A percentile compares a stretch with the other conserved stretches of the same genome.
Evolutionary conservation across 2,797 vertebrate species (phyloP).

Genomic region (Pampus argenteus): DNA sequence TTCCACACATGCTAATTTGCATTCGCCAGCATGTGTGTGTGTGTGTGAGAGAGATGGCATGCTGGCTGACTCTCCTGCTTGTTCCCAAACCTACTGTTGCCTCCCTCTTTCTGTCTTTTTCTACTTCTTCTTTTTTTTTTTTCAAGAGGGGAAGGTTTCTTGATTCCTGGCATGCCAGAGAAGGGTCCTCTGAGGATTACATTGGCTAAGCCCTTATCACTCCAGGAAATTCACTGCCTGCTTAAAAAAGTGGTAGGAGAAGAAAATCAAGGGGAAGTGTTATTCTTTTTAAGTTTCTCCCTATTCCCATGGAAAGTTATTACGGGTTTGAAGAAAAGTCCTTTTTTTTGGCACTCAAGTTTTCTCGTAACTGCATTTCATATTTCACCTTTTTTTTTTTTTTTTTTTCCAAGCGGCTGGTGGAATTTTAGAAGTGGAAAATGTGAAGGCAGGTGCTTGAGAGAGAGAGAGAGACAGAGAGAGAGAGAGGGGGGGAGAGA

Average conservation of each 20-base stretch:
- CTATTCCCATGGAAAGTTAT: constrained; percentile 84
- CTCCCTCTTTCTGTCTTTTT: constrained; percentile 58
- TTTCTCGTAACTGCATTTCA: constrained; percentile 80
- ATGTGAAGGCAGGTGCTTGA: constrained; percentile 84
- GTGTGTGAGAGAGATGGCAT: constrained; percentile 66
- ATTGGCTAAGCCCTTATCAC: constrained; percentile 88
- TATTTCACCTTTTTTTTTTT: constrained; percentile 64
- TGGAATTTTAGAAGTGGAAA: constrained; percentile 85
- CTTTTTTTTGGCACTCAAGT: constrained; percentile 78
- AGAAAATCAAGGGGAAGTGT: constrained; percentile 84
- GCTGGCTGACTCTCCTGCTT: constrained; percentile 62
- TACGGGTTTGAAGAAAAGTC: constrained; percentile 82
- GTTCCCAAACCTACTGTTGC: constrained; percentile 68
- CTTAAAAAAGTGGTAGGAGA: constrained; percentile 83
- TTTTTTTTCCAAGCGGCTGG: constrained; percentile 66
- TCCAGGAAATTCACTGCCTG: constrained; percentile 87
- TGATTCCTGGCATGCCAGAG: constrained; percentile 83
- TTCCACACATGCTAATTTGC: constrained; percentile 78
- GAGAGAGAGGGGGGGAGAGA: constrained; percentile 31
- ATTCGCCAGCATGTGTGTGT: constrained; percentile 73
- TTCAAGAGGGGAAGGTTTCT: constrained; percentile 76
- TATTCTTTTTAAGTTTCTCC: constrained; percentile 85
- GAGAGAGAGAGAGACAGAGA: constrained; percentile 59
- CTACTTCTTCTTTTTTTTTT: constrained; percentile 51
- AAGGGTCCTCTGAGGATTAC: constrained; percentile 86